Conservation (phyloP, 2,113 vertebrate species). For the Chroicocephalus ridibundus region DNA sequence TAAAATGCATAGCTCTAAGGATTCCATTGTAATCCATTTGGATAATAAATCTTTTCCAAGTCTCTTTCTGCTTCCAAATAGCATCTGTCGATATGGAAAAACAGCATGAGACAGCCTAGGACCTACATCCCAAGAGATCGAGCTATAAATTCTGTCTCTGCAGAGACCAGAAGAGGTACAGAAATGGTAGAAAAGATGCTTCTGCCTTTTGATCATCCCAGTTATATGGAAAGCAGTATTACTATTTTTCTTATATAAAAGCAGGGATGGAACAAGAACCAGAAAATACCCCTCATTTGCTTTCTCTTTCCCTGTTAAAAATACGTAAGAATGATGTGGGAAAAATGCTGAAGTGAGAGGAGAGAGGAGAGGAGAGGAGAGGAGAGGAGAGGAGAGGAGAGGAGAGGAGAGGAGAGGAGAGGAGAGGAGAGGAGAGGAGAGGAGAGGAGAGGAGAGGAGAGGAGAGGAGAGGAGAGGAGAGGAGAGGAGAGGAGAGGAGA, state of each 20-base stretch:
- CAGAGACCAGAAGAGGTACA: not conserved
- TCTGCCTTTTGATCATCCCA: not conserved
- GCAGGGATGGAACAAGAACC: not conserved
- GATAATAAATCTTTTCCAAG: not conserved
- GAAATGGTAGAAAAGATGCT: not conserved
- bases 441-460: no score
- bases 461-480: no score
- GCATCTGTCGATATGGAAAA: not conserved
- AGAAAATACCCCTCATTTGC: not conserved
- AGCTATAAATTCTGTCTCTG: not conserved
- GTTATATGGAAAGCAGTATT: not conserved
- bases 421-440: no score
- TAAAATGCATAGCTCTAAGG: not conserved
- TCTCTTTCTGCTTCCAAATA: not conserved
- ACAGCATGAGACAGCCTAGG: not conserved
- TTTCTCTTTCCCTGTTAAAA: not conserved
- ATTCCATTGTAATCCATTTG: not conserved
- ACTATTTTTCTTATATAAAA: not conserved
- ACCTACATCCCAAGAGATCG: not conserved
- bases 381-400: not conserved
- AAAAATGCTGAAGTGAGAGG: not conserved
- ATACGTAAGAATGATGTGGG: not conserved
- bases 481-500: no score
- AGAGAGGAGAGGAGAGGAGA: not conserved
- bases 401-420: no score